Base-by-base conservation (phyloP, 2,888 invertebrate species). In the Dryomyza anilis region DNA sequence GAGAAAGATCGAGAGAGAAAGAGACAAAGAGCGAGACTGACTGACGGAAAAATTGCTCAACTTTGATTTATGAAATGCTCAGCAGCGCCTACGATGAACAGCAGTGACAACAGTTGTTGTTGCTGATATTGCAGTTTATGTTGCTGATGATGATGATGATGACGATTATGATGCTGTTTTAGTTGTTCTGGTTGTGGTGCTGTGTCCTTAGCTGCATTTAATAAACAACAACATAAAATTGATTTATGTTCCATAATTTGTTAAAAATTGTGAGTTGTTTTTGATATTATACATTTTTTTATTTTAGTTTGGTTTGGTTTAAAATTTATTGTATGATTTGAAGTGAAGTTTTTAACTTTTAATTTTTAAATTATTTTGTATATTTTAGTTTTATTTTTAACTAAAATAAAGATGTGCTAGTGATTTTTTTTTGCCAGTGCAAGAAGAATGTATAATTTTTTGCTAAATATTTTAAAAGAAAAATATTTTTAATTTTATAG, bases 191-290 rank as follows among this genome's bases (percentile, higher is more conserved):
- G 59, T 45, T 52, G 62, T 30, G 30, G 53, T 56, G 55, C 58
- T 55, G 48, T 68, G 61, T 58, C 21, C 33, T 30, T 59, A 62
- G 56, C 64, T 62, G 56, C 45, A 39, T 55, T 60, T 50, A 76
- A 76, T 72, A 57, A 60, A 76, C 71, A 74, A n/a, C n/a, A n/a
- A 75, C 75, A 74, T 74, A 72, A 69, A 71, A 71, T 64, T 72
- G 74, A 76, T 75, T 71, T 76, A 74, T 76, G 74, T 76, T 76
- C 76, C 76, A 76, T 76, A 76, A 76, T 76, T 76, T 64, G 58
- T 46, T 29, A 7, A 19, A 55, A 36, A 21, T 55, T 36, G 14
- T 33, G 19, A 36, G 19, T 21, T 19, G 21, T 23, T 36, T 3
- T 33, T 30, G 30, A 19, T 33, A 25, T 55, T n/a, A n/a, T n/a